phyloP scores from a whole-genome alignment of 2,888 invertebrate genomes.

The Charanyca ferruginea region DNA sequence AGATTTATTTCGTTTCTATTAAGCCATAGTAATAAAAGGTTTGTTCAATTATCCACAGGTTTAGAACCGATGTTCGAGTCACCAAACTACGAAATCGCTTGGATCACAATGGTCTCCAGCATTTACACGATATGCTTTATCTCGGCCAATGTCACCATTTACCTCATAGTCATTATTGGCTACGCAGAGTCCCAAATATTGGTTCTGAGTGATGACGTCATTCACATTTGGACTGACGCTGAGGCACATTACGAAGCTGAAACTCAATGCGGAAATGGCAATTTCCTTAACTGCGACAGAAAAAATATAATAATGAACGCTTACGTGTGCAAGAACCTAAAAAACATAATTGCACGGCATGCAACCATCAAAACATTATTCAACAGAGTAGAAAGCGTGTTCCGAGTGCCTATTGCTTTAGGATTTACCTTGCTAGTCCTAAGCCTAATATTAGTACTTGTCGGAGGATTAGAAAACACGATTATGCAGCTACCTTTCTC shows the following conservation, averaged over 20 bases:
- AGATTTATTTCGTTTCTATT: too few species aligned
- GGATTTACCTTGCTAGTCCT: conserved; percentile 68
- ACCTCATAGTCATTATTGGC: conserved; percentile 50
- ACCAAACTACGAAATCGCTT: conserved; percentile 58
- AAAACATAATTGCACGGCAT: conserved; percentile 65
- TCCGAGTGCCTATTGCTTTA: conserved; percentile 66
- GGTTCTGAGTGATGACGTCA: conserved; percentile 45
- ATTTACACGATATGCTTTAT: conserved; percentile 37
- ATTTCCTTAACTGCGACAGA: not conserved
- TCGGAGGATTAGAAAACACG: conserved; percentile 75
- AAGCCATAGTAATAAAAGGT: too few species aligned
- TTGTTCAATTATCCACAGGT: conserved; percentile 30
- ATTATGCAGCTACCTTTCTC: conserved; percentile 72
- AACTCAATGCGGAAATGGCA: conserved; percentile 1
- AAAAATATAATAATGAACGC: conserved; percentile 43
- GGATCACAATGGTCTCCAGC: conserved; percentile 8
- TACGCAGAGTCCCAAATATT: conserved; percentile 58
- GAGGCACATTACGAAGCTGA: conserved; percentile 25
- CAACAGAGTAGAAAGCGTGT: conserved; percentile 64
- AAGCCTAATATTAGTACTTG: conserved; percentile 66
- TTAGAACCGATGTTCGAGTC: conserved; percentile 58
- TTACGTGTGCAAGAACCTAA: conserved; percentile 53
- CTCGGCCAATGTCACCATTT: conserved; percentile 54
- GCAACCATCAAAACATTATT: conserved; percentile 63
- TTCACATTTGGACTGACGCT: conserved; percentile 58